Conservation (phyloP, 2,113 vertebrate species). For the Vulpes lagopus region DNA sequence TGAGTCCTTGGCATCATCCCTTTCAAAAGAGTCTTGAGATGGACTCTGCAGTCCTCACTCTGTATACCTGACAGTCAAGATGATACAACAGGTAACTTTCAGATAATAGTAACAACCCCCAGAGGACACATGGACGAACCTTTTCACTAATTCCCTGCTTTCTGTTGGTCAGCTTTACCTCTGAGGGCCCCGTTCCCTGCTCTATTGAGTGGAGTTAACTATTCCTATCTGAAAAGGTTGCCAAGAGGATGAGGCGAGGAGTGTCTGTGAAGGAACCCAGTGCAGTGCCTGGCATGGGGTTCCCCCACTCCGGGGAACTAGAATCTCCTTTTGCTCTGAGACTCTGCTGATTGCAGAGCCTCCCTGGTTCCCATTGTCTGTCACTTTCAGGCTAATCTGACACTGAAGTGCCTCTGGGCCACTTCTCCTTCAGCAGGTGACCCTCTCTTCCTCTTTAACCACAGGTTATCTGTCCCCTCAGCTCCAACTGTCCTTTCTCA, state of each 20-base stretch:
- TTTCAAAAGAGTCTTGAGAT: neutral
- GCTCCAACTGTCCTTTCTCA: neutral
- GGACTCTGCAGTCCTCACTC: neutral
- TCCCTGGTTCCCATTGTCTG: neutral
- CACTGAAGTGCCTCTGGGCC: neutral
- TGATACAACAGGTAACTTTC: neutral
- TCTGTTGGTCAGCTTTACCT: neutral
- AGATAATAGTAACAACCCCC: neutral
- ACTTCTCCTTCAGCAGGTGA: neutral
- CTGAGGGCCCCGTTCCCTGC: neutral
- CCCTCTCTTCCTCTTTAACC: neutral
- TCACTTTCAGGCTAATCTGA: neutral
- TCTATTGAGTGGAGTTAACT: neutral
- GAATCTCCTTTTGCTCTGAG: rapidly evolving
- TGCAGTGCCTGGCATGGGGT: neutral
- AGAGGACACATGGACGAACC: rapidly evolving
- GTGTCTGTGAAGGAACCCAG: neutral
- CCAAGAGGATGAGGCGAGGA: neutral
- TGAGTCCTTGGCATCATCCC: neutral
- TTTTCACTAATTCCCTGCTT: neutral
- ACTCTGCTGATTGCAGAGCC: neutral
- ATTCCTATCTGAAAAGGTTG: neutral
- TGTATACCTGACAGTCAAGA: neutral
- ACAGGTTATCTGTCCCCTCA: neutral
- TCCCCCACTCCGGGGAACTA: rapidly evolving